Evolutionary conservation across 2,113 vertebrate genomes (phyloP), one percentile per base, ranked within the genome.

Genomic region (Anseranas semipalmata): DNA sequence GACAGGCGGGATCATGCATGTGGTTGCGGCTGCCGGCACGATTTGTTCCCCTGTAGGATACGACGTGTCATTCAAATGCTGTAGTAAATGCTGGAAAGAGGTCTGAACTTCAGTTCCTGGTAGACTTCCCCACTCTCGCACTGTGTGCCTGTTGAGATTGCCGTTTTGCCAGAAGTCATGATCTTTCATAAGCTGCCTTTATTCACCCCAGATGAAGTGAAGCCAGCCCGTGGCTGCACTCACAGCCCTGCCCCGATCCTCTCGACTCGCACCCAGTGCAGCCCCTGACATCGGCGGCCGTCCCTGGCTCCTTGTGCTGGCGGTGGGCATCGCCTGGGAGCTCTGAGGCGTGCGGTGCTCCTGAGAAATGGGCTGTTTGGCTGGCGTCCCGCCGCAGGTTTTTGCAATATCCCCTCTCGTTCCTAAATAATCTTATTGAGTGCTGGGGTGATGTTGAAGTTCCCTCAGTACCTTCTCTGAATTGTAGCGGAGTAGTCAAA

Each of bases 201-300:
- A 53, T 52, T 87, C 18, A 19, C 27, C n/a, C 5, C 12, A 22
- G 45, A 41, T 74, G 58, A 66, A 45, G 24, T 55, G 50, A 52
- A 53, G 22, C 73, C 15, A 76, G 62, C 52, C 45, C 0, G 1
- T 25, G 37, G n/a, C 39, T 63, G 27, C 0, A 0, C 46, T 72
- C 45, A 50, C 15, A 85, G 50, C 74, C 65, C 35, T 91, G 46
- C 16, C 35, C 39, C 35, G 58, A 30, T 87, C 35, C 24, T 71
- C 3, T 1, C 2, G 5, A 50, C 35, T 13, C 25, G 58, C 12
- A 46, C 72, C 45, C 35, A n/a, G 50, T 27, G 46, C 39, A 58
- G 66, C 60, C 78, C 2, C 5, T 59, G 52, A 12, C 0, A 0
- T 18, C 1, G 0, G 56, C 67, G 41, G 14, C 37, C 5, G 11